Percentiles rank a stretch among this genome's conserved stretches.
Evolutionary conservation across 2,888 invertebrate genomes (phyloP).

Genomic region (Euphydryas editha): DNA sequence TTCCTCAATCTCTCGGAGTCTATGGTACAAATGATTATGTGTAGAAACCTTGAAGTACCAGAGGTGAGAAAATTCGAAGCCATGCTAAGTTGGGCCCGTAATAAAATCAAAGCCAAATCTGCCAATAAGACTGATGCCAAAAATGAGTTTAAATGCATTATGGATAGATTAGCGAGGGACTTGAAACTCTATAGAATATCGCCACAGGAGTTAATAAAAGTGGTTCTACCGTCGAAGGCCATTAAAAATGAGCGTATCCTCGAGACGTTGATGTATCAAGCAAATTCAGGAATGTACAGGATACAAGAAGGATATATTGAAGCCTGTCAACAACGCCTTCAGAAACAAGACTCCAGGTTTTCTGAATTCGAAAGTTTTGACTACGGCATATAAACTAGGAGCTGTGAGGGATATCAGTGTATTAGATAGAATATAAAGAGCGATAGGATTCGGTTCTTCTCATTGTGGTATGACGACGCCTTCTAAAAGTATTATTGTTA

Average conservation of each 20-base stretch:
- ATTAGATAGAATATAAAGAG: slow-evolving; percentile 77
- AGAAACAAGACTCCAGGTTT: slow-evolving; percentile 94
- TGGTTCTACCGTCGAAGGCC: slow-evolving; percentile 95
- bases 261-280: slow-evolving; percentile 96
- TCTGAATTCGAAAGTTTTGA: slow-evolving; percentile 93
- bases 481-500: slow-evolving; percentile 83
- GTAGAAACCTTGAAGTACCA: slow-evolving; percentile 93
- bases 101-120: slow-evolving; percentile 91
- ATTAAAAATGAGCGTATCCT: slow-evolving; percentile 96
- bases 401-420: slow-evolving; percentile 81
- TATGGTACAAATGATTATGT: slow-evolving; percentile 97
- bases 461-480: slow-evolving; percentile 78
- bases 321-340: slow-evolving; percentile 93
- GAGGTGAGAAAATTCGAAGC: slow-evolving; percentile 96
- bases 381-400: slow-evolving; percentile 85
- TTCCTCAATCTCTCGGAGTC: slow-evolving; percentile 95
- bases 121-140: slow-evolving; percentile 92
- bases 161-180: slow-evolving; percentile 95
- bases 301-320: slow-evolving; percentile 94
- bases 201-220: slow-evolving; percentile 96
- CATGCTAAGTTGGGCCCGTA: slow-evolving; percentile 95
- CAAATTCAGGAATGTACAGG: slow-evolving; percentile 95
- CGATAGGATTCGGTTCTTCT: slow-evolving; percentile 71
- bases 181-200: slow-evolving; percentile 95
- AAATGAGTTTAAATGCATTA: slow-evolving; percentile 95